phyloP scores from a whole-genome alignment of 2,888 invertebrate species.

The Pterostichus madidus region DNA sequence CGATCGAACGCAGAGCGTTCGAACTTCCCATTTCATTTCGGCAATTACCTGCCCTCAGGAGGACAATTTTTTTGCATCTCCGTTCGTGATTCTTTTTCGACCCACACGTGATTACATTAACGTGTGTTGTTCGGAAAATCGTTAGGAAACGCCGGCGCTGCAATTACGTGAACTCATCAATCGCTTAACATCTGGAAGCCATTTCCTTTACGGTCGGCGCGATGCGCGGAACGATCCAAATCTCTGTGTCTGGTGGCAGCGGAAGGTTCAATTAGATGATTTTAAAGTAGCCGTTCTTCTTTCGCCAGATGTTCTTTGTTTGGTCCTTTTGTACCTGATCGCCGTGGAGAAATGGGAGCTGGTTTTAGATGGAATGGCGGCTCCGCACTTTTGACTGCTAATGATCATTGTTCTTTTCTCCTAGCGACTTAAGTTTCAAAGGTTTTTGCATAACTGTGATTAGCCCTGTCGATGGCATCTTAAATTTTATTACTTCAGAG shows the following conservation, averaged over 20 bases:
- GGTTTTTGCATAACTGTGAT: slow-evolving; percentile 55
- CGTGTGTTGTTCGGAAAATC: slow-evolving; percentile 66
- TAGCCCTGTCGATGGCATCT: slow-evolving; percentile 16
- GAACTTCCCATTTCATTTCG: slow-evolving; percentile 9
- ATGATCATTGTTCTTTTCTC: slow-evolving; percentile 64
- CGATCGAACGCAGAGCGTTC: not conserved
- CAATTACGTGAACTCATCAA: slow-evolving; percentile 67
- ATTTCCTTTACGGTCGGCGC: slow-evolving; percentile 63
- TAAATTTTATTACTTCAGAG: slow-evolving; percentile 25
- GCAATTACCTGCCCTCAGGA: slow-evolving; percentile 16
- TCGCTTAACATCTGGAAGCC: slow-evolving; percentile 67
- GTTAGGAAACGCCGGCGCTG: slow-evolving; percentile 64
- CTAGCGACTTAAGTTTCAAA: slow-evolving; percentile 43
- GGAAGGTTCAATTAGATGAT: slow-evolving; percentile 66
- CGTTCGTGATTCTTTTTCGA: slow-evolving; percentile 21
- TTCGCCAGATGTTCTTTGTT: slow-evolving; percentile 58
- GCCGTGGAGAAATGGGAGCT: not conserved
- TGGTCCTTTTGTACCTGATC: slow-evolving; percentile 63
- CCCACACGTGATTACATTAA: slow-evolving; percentile 63
- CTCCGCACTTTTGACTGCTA: slow-evolving; percentile 63
- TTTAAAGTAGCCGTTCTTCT: slow-evolving; percentile 66
- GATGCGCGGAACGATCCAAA: slow-evolving; percentile 36
- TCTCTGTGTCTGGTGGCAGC: slow-evolving; percentile 48
- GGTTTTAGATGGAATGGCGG: slow-evolving; percentile 48
- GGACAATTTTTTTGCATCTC: slow-evolving; percentile 48